Evolutionary conservation across 2,797 vertebrate species (phyloP).

Genomic region (Peromyscus nudipes): DNA sequence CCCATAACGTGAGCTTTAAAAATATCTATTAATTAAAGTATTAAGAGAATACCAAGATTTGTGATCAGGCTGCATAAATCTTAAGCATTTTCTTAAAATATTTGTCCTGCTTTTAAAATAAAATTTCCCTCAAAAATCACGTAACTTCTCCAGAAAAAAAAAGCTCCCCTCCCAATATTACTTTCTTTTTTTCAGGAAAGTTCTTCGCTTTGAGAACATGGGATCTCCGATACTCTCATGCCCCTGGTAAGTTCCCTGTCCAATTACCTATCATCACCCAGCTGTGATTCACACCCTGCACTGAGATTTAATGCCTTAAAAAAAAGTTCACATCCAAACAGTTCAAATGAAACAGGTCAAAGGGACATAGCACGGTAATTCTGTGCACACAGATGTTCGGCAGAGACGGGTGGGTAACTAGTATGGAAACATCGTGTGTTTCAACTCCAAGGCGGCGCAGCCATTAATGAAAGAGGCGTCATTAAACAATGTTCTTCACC

Average conservation of each 20-base stretch:
- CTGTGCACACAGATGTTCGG: constrained; percentile 87
- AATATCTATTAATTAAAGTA: constrained; percentile 41
- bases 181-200: constrained; percentile 66
- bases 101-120: constrained; percentile 60
- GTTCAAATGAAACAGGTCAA: constrained; percentile 88
- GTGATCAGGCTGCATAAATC: constrained; percentile 40
- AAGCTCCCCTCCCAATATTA: constrained; percentile 52
- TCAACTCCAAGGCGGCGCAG: background rate
- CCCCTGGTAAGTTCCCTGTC: constrained; percentile 81
- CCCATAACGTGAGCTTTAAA: constrained; percentile 8
- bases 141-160: constrained; percentile 68
- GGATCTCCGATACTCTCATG: constrained; percentile 84
- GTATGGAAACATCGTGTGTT: constrained; percentile 74
- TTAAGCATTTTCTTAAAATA: constrained; percentile 61
- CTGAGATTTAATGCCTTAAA: constrained; percentile 86
- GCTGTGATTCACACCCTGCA: constrained; percentile 87
- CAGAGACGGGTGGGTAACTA: constrained; percentile 82
- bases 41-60: constrained; percentile 68
- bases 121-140: constrained; percentile 64
- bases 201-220: constrained; percentile 88
- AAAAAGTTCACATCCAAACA: constrained; percentile 84
- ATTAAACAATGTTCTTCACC: constrained; percentile 59
- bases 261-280: constrained; percentile 88
- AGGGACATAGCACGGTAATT: constrained; percentile 82
- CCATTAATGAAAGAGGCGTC: constrained; percentile 54